phyloP scores from a whole-genome alignment of 2,113 vertebrate genomes.

The Dromiciops gliroides region DNA sequence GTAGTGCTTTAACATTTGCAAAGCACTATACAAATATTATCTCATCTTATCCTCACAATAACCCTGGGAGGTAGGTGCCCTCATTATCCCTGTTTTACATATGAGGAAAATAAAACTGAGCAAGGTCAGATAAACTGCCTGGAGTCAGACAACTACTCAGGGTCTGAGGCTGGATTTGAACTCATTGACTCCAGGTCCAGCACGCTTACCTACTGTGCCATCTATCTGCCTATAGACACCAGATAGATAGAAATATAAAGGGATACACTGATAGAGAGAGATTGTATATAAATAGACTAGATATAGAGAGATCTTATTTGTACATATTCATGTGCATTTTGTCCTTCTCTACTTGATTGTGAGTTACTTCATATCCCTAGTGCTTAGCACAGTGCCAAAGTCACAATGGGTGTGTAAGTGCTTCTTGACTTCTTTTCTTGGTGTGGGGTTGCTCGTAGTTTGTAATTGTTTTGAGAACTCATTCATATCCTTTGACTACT shows the following conservation, averaged over 20 bases:
- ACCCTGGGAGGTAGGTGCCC: background rate
- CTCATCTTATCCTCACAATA: background rate
- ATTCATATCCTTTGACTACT: background rate
- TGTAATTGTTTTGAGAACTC: background rate
- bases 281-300: background rate
- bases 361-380: background rate
- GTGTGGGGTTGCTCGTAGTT: background rate
- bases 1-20: background rate
- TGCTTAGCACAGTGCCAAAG: background rate
- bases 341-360: background rate
- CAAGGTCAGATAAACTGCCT: background rate
- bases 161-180: background rate
- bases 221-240: background rate
- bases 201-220: background rate
- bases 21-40: background rate
- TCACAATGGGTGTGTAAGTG: background rate
- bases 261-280: background rate
- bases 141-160: background rate
- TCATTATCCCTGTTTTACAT: background rate
- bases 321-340: background rate
- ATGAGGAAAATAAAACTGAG: background rate
- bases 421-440: background rate
- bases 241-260: background rate
- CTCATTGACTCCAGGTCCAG: background rate
- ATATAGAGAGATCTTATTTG: background rate